These are phyloP conservation scores for Poecile montanus DNA, from an alignment of 2,797 vertebrate species.

Conservation along the genomic window DNA sequence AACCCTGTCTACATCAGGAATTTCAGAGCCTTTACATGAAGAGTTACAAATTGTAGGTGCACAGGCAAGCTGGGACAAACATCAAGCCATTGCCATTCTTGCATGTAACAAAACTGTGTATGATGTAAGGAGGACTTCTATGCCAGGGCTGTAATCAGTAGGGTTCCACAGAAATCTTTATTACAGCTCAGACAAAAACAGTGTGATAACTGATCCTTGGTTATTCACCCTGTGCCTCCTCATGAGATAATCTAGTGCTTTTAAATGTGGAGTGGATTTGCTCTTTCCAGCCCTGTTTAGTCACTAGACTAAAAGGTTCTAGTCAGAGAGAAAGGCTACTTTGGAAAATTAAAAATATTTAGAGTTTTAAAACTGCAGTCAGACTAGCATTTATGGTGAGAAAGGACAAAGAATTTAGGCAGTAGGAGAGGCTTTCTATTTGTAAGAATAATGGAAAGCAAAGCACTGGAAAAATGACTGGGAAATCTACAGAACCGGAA, in stretches of 20 bases:
- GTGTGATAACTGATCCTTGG: not conserved
- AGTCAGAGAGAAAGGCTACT: not conserved
- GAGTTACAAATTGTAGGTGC: not conserved
- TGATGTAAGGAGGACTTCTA: not conserved
- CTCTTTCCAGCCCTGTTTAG: not conserved
- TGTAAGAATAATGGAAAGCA: not conserved
- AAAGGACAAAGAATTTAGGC: not conserved
- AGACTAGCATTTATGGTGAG: not conserved
- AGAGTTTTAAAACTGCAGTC: not conserved
- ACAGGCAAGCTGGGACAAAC: not conserved
- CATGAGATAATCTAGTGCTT: not conserved
- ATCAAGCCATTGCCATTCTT: not conserved
- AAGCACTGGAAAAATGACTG: not conserved
- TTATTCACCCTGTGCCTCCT: not conserved
- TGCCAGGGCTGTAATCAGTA: not conserved
- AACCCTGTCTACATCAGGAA: not conserved
- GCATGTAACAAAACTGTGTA: not conserved
- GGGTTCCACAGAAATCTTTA: not conserved
- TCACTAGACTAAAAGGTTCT: not conserved
- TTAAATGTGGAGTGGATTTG: not conserved
- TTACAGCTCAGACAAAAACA: not conserved
- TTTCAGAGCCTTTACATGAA: not conserved
- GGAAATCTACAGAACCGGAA: not conserved
- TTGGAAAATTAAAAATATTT: not conserved
- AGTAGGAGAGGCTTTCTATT: not conserved